Conservation (phyloP, 2,888 invertebrate genomes). For the Drosophila neonasuta region DNA sequence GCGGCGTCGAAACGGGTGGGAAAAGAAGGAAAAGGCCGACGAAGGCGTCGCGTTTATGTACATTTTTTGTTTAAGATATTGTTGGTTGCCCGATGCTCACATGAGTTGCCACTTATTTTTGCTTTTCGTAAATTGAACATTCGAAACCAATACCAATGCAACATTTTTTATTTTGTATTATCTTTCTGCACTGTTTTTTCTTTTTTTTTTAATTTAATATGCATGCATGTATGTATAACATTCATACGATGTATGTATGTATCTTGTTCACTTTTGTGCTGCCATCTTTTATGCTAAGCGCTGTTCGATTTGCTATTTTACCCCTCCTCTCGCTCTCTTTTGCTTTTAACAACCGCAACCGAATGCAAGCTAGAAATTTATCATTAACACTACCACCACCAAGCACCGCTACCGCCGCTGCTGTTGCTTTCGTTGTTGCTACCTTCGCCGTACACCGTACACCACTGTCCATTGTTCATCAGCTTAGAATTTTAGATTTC, state of each 20-base stretch:
- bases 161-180: conserved; percentile 49
- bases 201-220: conserved; percentile 33
- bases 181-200: conserved; percentile 24
- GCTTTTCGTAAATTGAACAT: conserved; percentile 56
- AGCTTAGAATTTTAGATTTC: conserved; percentile 59
- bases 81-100: conserved; percentile 37
- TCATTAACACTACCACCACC: conserved; percentile 64
- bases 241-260: conserved; percentile 41
- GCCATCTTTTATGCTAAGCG: conserved; percentile 76
- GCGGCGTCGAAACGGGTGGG: conserved; percentile 47
- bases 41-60: conserved; percentile 58
- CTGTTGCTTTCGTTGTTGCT: conserved; percentile 23
- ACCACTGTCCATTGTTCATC: conserved; percentile 53
- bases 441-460: conserved; percentile 27
- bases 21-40: conserved; percentile 32
- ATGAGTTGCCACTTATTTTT: conserved; percentile 71
- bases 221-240: neutral
- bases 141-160: conserved; percentile 55
- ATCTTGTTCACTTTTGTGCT: conserved; percentile 71
- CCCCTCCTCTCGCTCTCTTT: conserved; percentile 37
- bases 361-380: conserved; percentile 62
- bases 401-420: conserved; percentile 22
- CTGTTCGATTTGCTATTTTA: conserved; percentile 58
- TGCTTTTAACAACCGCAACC: conserved; percentile 13
- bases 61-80: conserved; percentile 63